Conservation (phyloP, 1,140 invertebrate genomes). For the Hesperophylax magnus region DNA sequence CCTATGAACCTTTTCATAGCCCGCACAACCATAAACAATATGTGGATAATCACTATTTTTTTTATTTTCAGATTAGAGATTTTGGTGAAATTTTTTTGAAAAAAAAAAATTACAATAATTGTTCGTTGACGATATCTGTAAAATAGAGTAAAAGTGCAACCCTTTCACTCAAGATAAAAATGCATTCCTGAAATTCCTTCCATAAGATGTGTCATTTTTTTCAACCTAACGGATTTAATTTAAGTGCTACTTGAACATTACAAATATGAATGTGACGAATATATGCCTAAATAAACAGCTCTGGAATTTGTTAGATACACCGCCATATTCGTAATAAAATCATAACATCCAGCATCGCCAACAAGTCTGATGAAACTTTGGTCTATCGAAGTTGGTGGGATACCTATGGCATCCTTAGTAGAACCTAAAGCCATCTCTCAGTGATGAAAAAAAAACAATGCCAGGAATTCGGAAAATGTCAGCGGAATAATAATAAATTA, state of each 20-base stretch:
- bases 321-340: background rate
- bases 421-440: background rate
- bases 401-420: no score
- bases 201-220: background rate
- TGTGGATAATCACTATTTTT: no score
- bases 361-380: constrained; percentile 10
- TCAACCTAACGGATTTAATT: constrained; percentile 9
- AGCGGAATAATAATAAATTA: constrained; percentile 54
- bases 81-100: no score
- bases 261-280: background rate
- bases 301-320: background rate
- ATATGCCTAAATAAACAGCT: background rate
- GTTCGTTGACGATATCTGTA: no score
- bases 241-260: background rate
- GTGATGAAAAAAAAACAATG: constrained; percentile 25
- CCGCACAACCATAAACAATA: no score
- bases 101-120: no score
- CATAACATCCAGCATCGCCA: background rate
- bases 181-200: background rate
- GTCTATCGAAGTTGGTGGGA: no score
- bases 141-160: background rate
- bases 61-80: no score
- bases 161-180: background rate
- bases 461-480: constrained; percentile 43
- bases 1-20: no score